Base-by-base conservation (phyloP, 2,888 invertebrate genomes). In the Lissocephala sabroskyi region DNA sequence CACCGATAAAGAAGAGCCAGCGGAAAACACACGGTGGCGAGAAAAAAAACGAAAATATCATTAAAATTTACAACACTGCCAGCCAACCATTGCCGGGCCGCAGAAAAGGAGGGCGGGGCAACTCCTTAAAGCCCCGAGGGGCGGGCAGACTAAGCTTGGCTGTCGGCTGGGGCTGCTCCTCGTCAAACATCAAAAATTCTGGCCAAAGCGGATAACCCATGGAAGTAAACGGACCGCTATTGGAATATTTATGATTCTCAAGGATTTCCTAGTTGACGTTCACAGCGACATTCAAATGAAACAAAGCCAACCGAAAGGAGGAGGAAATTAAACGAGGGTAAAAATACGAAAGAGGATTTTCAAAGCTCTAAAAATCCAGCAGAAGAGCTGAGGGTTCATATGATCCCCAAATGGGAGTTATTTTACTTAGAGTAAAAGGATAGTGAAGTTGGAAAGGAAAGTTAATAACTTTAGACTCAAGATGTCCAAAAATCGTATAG, bases 261-360 rank as follows among this genome's bases (percentile, higher is more conserved):
- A 77, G 78, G 78, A 79, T 77, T 76, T 75, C 57, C 58, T 59
- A 61, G 65, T 60, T 64, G 74, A 78, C 73, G 65, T 71, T 73
- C 54, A 53, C n/a, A n/a, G 41, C 50, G 14, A 36, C 50, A 41
- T 48, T 47, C 28, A 29, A 58, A 53, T 52, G 41, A 40, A 43
- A 26, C 28, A 49, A 42, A 41, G 41, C 16, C 17, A 23, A 43
- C n/a, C n/a, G 13, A 3, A 23, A 30, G 7, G 23, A 5, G 23
- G 23, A 23, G 23, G 29, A 7, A 48, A 33, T 36, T 16, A 33
- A 54, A 45, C 42, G 53, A 53, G 56, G 41, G 40, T 45, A 59
- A 54, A 41, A n/a, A n/a, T n/a, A n/a, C n/a, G n/a, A n/a, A n/a
- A n/a, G n/a, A n/a, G n/a, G n/a, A n/a, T n/a, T n/a, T n/a, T n/a